Evolutionary conservation across 2,888 invertebrate genomes (phyloP).

Genomic region (Sphecodes monilicornis): DNA sequence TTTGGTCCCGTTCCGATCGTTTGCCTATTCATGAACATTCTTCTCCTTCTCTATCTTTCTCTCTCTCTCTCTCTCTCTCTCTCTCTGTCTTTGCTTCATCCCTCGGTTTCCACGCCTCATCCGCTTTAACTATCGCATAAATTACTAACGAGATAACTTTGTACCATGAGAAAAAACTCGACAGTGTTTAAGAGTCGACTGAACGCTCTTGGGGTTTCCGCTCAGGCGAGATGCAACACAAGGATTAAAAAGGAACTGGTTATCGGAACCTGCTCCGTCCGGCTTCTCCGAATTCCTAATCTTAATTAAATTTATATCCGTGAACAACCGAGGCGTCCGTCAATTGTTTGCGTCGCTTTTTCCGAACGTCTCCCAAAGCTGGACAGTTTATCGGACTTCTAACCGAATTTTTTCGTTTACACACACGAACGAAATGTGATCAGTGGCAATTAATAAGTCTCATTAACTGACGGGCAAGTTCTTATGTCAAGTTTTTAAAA

Average conservation of each 20-base stretch:
- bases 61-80: neutral
- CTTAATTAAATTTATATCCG: constrained; percentile 83
- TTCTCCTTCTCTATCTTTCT: neutral
- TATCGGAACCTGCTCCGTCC: constrained; percentile 72
- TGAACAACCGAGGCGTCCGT: constrained; percentile 29
- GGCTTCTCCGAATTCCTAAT: constrained; percentile 82
- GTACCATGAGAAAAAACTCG: neutral
- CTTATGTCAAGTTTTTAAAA: neutral
- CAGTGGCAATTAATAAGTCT: too few species aligned
- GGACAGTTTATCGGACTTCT: neutral
- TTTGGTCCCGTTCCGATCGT: constrained; percentile 7
- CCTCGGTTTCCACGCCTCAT: neutral
- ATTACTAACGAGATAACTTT: constrained; percentile 14
- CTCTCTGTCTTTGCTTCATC: neutral
- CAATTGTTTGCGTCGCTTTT: constrained; percentile 3
- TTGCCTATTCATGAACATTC: constrained; percentile 10
- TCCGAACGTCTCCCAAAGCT: neutral
- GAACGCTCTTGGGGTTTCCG: constrained; percentile 8
- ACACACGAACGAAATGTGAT: neutral
- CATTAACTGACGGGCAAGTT: too few species aligned
- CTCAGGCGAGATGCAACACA: constrained; percentile 18
- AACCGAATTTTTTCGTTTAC: neutral
- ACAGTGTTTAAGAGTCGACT: neutral
- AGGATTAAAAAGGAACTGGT: constrained; percentile 56
- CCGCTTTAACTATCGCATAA: constrained; percentile 9